phyloP scores from a whole-genome alignment of 2,797 vertebrate species.

The Loris lydekkerianus region DNA sequence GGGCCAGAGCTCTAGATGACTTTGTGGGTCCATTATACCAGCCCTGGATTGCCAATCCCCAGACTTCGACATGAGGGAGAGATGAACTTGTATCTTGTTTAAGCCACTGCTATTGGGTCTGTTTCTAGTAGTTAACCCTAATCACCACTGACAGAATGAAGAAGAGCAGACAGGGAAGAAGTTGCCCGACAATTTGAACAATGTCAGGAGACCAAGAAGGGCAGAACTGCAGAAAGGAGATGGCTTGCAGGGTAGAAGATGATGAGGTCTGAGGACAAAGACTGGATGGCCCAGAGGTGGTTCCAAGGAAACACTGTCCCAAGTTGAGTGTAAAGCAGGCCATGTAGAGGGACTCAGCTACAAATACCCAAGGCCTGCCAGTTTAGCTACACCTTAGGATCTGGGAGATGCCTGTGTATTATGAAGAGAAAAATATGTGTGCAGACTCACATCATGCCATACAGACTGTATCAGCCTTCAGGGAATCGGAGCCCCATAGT shows the following conservation, averaged over 20 bases:
- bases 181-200: neutral
- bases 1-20: neutral
- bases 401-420: neutral
- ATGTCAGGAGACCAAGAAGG: neutral
- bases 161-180: neutral
- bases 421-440: neutral
- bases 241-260: neutral
- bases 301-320: neutral
- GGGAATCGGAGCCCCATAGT: neutral
- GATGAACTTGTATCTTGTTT: neutral
- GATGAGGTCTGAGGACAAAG: neutral
- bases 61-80: neutral
- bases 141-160: neutral
- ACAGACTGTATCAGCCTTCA: neutral
- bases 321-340: neutral
- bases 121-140: neutral
- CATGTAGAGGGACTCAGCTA: neutral
- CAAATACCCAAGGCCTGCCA: neutral
- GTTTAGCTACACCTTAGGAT: neutral
- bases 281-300: neutral
- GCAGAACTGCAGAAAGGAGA: neutral
- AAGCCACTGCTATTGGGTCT: neutral
- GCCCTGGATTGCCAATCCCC: too few species aligned
- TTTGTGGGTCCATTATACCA: neutral
- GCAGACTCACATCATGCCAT: neutral